Percentiles rank a stretch among this genome's conserved stretches.
phyloP scores from a whole-genome alignment of 2,888 invertebrate species.

The Homarus gammarus region DNA sequence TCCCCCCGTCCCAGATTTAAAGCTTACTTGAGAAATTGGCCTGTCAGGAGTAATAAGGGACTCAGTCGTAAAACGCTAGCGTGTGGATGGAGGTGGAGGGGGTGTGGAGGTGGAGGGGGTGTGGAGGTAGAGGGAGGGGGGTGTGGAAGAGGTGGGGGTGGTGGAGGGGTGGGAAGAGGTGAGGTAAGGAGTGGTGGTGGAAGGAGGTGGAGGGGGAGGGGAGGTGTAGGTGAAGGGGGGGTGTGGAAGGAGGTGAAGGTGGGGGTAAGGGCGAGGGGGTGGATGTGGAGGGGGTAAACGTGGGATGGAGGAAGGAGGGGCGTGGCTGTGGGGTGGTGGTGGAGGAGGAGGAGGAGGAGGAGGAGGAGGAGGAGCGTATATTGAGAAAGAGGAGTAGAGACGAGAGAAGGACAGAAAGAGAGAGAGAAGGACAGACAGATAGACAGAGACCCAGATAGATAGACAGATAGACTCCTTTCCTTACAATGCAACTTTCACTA shows the following conservation, averaged over 20 bases:
- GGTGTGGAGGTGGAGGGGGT: background rate
- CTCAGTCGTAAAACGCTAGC: background rate
- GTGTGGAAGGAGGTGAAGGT: no score
- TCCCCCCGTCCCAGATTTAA: constrained; percentile 42
- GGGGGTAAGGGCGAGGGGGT: no score
- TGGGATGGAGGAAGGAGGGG: background rate
- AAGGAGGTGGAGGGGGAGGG: background rate
- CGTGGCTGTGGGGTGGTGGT: background rate
- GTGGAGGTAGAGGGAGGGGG: background rate
- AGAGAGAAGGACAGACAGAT: background rate
- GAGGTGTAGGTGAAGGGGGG: background rate
- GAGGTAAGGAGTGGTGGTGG: background rate
- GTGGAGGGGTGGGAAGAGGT: background rate
- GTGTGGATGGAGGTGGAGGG: background rate
- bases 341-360: background rate
- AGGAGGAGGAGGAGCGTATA: background rate
- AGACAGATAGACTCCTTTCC: no score
- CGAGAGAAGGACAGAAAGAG: background rate
- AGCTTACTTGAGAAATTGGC: constrained; percentile 60
- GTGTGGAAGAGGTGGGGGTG: background rate
- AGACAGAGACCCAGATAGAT: no score
- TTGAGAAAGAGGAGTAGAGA: background rate
- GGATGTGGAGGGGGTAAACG: background rate
- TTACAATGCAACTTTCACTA: no score
- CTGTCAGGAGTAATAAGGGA: constrained; percentile 29